Conservation (phyloP, 2,113 vertebrate species). For the Rissa tridactyla region DNA sequence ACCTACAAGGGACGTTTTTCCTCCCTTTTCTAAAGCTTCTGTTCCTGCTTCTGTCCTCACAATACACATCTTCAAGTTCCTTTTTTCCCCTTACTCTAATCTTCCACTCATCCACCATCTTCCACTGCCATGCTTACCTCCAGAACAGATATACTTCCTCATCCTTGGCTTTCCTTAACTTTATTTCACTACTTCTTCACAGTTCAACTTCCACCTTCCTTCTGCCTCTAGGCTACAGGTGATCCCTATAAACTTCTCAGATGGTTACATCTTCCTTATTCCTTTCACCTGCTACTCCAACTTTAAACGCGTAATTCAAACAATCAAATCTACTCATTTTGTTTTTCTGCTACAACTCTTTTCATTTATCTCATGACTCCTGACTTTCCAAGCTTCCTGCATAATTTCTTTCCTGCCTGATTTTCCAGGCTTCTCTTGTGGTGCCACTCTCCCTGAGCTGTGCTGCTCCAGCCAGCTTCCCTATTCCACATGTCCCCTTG, state of each 20-base stretch:
- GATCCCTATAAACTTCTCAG: neutral
- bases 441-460: neutral
- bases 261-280: neutral
- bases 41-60: neutral
- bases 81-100: neutral
- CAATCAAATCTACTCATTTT: neutral
- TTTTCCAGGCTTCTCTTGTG: neutral
- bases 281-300: neutral
- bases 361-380: neutral
- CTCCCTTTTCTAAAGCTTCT: neutral
- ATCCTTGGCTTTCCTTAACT: neutral
- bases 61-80: neutral
- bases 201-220: neutral
- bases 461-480: fast-evolving
- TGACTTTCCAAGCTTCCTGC: neutral
- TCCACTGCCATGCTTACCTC: neutral
- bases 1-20: neutral
- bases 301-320: neutral
- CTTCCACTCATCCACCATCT: neutral
- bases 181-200: neutral
- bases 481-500: neutral
- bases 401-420: neutral
- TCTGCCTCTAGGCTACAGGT: neutral
- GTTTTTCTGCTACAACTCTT: neutral
- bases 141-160: neutral